Conservation (phyloP, 2,888 invertebrate species). For the Eupelmus urozonus region DNA sequence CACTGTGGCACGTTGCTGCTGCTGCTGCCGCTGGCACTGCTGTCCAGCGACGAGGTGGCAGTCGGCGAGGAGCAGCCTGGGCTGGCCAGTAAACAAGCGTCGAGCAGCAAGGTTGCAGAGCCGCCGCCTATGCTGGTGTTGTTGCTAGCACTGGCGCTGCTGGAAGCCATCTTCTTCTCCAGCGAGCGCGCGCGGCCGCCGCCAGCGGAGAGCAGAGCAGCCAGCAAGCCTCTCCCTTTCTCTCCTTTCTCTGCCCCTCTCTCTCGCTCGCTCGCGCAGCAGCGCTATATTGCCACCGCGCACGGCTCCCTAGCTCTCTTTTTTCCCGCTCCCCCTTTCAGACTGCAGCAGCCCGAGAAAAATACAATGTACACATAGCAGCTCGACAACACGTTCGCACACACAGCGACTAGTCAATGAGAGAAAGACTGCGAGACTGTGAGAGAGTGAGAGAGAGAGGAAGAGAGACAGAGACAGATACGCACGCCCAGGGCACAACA, state of each 20-base stretch:
- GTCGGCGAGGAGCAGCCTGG: slow-evolving; percentile 50
- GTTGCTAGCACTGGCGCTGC: slow-evolving; percentile 74
- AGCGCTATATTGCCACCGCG: too few species aligned
- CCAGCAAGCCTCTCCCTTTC: slow-evolving; percentile 56
- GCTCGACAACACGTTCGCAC: too few species aligned
- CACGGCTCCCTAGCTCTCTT: slow-evolving; percentile 7
- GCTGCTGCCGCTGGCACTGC: background rate
- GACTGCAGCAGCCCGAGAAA: background rate
- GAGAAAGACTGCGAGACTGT: too few species aligned
- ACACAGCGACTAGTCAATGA: too few species aligned
- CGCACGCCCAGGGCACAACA: too few species aligned
- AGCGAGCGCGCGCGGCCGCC: background rate
- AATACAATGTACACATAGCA: slow-evolving; percentile 12
- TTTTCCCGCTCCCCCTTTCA: background rate
- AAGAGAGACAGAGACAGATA: too few species aligned
- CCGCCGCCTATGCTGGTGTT: slow-evolving; percentile 59
- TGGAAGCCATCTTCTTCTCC: slow-evolving; percentile 68
- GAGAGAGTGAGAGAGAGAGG: too few species aligned
- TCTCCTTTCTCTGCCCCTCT: slow-evolving; percentile 54
- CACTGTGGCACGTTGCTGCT: slow-evolving; percentile 83
- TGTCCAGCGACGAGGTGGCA: background rate
- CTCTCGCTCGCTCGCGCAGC: slow-evolving; percentile 1
- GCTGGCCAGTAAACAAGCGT: background rate
- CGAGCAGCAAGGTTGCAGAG: too few species aligned
- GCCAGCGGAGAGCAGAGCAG: too few species aligned